phyloP scores from a whole-genome alignment of 2,113 vertebrate genomes.

The Bettongia penicillata region DNA sequence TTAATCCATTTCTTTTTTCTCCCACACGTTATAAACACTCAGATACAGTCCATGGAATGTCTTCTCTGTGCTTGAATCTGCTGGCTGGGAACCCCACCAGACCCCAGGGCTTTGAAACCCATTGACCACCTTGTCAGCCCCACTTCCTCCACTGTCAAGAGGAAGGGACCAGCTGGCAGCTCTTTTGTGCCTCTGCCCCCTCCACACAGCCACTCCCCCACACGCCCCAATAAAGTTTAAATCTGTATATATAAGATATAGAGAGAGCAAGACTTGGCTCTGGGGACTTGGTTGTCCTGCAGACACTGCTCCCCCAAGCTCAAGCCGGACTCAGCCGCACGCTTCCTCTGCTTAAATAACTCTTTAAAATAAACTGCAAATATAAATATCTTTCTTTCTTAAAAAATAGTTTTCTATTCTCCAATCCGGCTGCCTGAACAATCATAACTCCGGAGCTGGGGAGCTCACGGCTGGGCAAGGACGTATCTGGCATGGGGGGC shows the following conservation, averaged over 20 bases:
- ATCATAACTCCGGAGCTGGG: not conserved
- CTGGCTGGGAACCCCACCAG: conserved; percentile 3
- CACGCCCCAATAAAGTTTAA: not conserved
- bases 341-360: conserved; percentile 82
- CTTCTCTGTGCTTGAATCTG: conserved; percentile 75
- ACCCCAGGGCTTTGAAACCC: not conserved
- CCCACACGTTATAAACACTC: conserved; percentile 82
- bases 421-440: conserved; percentile 13
- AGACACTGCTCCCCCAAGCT: conserved; percentile 39
- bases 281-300: conserved; percentile 64
- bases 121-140: conserved; percentile 22
- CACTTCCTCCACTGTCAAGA: not conserved
- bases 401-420: conserved; percentile 77
- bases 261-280: conserved; percentile 61
- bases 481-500: not conserved
- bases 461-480: not conserved
- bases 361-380: conserved; percentile 81
- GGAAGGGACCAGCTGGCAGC: not conserved
- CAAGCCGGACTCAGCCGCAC: conserved; percentile 57
- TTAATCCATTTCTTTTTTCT: conserved; percentile 76
- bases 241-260: conserved; percentile 63
- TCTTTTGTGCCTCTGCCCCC: not conserved
- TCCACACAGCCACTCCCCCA: conserved; percentile 32
- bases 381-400: conserved; percentile 83
- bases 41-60: conserved; percentile 84